These are phyloP conservation scores for Formicarius rufipectus DNA, from an alignment of 2,113 vertebrate genomes.

Conservation along the genomic window DNA sequence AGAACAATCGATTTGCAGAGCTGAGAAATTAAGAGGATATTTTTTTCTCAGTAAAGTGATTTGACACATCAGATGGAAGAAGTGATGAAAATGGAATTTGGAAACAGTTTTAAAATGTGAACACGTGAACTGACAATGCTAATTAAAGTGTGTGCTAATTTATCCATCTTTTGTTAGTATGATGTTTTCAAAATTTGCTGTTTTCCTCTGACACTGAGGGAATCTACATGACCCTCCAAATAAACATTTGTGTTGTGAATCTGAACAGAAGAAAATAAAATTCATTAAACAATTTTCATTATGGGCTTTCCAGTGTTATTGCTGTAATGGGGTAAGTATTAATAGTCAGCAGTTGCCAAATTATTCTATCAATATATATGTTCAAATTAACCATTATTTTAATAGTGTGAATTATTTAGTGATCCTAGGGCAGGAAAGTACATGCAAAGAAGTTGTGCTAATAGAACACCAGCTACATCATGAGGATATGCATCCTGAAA, in stretches of 20 bases:
- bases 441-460: background rate
- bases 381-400: background rate
- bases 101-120: background rate
- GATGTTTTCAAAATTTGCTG: background rate
- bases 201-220: fast-evolving
- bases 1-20: background rate
- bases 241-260: background rate
- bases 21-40: background rate
- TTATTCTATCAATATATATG: background rate
- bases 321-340: background rate
- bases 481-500: background rate
- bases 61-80: background rate
- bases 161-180: background rate
- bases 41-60: background rate
- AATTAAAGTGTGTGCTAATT: background rate
- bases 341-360: background rate
- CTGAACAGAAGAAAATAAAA: background rate
- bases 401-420: background rate
- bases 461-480: background rate
- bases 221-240: background rate
- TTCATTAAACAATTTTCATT: background rate
- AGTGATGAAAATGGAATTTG: background rate
- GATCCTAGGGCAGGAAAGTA: background rate
- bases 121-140: background rate
- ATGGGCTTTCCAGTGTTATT: background rate